Base-by-base conservation (phyloP, 2,113 vertebrate genomes). In the Syngnathus floridae region DNA sequence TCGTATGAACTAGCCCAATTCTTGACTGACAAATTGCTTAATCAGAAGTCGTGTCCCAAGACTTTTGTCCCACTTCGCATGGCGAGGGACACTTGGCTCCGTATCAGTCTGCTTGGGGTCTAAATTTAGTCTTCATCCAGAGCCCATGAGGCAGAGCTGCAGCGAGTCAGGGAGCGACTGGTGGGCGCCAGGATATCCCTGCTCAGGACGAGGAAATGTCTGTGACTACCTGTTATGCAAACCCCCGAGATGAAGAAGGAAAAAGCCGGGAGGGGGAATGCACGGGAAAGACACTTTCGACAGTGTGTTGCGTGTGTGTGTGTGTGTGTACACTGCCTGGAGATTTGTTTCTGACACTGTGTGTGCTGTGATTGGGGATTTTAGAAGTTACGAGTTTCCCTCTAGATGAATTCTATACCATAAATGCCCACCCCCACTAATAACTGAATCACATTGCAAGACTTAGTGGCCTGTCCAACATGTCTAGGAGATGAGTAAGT, bases 171-270 rank as follows among this genome's bases (percentile, higher is more conserved):
- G 78, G 90, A 94, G 93, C 94, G 97, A 96, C 96, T 93, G 93
- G 82, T 90, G 91, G 97, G 95, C 97, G 95, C 97, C 97, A 97
- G 97, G 96, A 99, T 95, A 95, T 99, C 95, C 97, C 93, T 94
- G 87, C 87, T 90, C 94, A 95, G 95, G 93, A 96, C 93, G 74
- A 95, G 95, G 97, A 98, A 98, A 94, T 95, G 96, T 94, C 94
- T 97, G 95, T 92, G 92, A 93, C 94, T 96, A 98, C 97, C 97
- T 97, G 95, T 98, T 96, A 96, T 95, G 94, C 92, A 96, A 95
- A 95, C 75, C 84, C 79, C 77, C 62, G 54, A 83, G 73, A 70
- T 75, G 82, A 74, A 87, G 86, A 83, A 90, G 86, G 87, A 82
- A 88, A 83, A 82, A 77, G 78, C 85, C 57, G 80, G 88, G 84